Conservation (phyloP, 2,113 vertebrate genomes). For the Caracal caracal region DNA sequence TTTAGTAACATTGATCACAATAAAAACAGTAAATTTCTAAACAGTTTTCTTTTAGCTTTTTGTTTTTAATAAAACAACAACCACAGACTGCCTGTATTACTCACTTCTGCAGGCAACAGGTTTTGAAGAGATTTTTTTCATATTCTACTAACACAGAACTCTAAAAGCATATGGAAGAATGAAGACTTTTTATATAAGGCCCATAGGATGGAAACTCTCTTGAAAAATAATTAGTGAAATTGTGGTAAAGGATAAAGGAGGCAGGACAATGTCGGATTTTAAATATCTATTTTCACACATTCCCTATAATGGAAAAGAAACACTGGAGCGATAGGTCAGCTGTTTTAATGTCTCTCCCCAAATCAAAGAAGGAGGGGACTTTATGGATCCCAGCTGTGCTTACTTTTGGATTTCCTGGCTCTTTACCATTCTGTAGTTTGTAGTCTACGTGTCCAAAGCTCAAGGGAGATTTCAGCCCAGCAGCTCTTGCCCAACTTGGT, state of each 20-base stretch:
- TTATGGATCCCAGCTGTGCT: conserved; percentile 84
- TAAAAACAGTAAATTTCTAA: background rate
- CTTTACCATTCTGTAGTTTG: conserved; percentile 66
- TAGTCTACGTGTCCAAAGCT: background rate
- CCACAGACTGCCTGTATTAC: background rate
- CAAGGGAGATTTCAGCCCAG: conserved; percentile 49
- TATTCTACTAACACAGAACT: background rate
- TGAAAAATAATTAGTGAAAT: conserved; percentile 61
- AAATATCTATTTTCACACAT: conserved; percentile 12
- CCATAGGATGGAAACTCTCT: background rate
- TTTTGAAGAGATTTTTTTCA: conserved; percentile 31
- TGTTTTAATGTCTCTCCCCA: conserved; percentile 71
- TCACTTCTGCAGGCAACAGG: background rate
- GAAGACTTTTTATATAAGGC: background rate
- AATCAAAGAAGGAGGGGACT: conserved; percentile 62
- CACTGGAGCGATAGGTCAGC: conserved; percentile 34
- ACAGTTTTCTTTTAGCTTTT: background rate
- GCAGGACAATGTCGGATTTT: conserved; percentile 53
- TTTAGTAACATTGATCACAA: background rate
- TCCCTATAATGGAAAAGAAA: background rate
- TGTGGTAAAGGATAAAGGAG: conserved; percentile 41
- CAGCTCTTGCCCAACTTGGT: background rate
- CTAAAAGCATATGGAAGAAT: background rate
- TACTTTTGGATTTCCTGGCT: conserved; percentile 82
- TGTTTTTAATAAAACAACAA: conserved; percentile 23